Conservation (phyloP, 2,113 vertebrate species). For the Xiphorhynchus elegans region DNA sequence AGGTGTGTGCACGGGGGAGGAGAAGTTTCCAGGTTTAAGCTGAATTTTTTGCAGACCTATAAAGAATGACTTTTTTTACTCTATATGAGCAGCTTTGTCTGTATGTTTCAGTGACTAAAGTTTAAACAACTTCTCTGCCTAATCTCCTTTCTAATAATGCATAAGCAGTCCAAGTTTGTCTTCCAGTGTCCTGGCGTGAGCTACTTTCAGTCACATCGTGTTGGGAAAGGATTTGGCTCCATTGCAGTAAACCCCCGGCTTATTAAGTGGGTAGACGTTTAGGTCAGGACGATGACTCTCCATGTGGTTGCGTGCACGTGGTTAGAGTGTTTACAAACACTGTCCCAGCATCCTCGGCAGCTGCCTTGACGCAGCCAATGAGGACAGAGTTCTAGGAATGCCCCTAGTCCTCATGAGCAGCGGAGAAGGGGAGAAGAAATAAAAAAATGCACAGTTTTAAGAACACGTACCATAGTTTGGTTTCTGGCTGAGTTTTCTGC, state of each 20-base stretch:
- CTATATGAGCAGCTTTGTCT: not conserved
- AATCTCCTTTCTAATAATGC: not conserved
- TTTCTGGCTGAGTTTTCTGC: slow-evolving; percentile 35
- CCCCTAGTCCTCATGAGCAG: not conserved
- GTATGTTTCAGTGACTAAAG: not conserved
- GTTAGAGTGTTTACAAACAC: slow-evolving; percentile 62
- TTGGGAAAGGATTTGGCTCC: slow-evolving; percentile 31
- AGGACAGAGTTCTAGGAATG: slow-evolving; percentile 33
- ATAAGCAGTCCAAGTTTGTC: not conserved
- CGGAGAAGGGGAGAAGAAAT: not conserved
- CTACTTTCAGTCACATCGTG: not conserved
- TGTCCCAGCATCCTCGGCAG: slow-evolving; percentile 40
- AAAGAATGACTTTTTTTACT: not conserved
- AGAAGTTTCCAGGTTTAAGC: not conserved
- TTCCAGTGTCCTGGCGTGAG: not conserved
- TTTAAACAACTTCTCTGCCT: not conserved
- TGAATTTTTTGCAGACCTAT: not conserved
- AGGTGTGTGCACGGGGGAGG: not conserved
- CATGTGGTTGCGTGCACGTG: slow-evolving; percentile 41
- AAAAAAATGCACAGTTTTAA: not conserved
- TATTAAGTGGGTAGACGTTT: slow-evolving; percentile 12
- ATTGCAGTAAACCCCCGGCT: not conserved
- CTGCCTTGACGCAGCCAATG: slow-evolving; percentile 1
- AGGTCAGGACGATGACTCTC: slow-evolving; percentile 37
- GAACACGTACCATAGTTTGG: not conserved